Conservation (phyloP, 2,888 invertebrate species). For the Tetragonula carbonaria region DNA sequence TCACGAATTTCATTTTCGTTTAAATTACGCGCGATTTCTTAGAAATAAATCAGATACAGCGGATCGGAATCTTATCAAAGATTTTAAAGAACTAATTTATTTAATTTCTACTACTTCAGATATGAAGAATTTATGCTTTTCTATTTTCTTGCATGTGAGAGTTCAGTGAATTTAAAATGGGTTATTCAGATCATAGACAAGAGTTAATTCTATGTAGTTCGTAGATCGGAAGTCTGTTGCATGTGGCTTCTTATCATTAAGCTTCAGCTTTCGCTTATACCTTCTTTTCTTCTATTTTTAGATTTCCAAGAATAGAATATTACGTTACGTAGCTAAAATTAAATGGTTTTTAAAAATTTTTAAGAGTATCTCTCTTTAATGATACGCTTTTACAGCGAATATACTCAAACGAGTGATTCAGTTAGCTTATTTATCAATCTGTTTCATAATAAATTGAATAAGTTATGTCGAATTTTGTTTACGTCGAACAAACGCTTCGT, state of each 20-base stretch:
- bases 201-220: constrained; percentile 42
- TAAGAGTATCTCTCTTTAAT: neutral
- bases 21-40: no score
- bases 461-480: neutral
- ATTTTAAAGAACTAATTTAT: neutral
- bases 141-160: neutral
- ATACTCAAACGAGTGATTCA: neutral
- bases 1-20: neutral
- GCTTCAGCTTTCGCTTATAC: constrained; percentile 9
- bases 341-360: neutral
- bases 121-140: neutral
- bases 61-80: neutral
- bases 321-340: neutral
- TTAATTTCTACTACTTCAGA: neutral
- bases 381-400: neutral
- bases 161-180: constrained; percentile 48
- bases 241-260: constrained; percentile 40
- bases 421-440: no score
- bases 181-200: constrained; percentile 47
- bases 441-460: neutral
- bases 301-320: neutral
- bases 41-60: neutral
- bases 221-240: constrained; percentile 39
- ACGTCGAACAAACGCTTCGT: no score
- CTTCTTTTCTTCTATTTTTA: constrained; percentile 1